Evolutionary conservation across 2,888 invertebrate genomes (phyloP).

Genomic region (Orthosia gothica): DNA sequence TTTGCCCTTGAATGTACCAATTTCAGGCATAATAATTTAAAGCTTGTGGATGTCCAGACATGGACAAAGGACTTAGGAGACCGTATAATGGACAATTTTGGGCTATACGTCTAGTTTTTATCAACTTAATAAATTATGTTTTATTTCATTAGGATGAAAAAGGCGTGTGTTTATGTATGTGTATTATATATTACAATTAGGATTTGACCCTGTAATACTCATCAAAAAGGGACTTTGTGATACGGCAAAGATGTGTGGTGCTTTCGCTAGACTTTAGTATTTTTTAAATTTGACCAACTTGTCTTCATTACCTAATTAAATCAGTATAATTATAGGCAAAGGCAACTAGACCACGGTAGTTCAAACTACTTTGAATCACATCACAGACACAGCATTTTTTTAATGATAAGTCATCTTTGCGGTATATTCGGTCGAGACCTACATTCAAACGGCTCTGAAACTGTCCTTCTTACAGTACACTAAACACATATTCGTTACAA

Average conservation of each 20-base stretch:
- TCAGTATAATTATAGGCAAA: not conserved
- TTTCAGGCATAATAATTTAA: slow-evolving; percentile 33
- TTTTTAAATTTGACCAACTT: not conserved
- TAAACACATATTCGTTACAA: slow-evolving; percentile 10
- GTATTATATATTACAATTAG: too few species aligned
- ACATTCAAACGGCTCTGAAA: not conserved
- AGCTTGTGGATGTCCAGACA: not conserved
- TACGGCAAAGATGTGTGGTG: not conserved
- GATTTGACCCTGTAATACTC: too few species aligned
- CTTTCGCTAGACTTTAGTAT: not conserved
- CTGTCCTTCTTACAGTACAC: slow-evolving; percentile 9
- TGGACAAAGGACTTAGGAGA: not conserved
- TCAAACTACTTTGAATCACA: not conserved
- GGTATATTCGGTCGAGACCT: not conserved
- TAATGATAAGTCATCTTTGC: not conserved
- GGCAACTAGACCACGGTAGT: too few species aligned
- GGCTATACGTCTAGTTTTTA: too few species aligned
- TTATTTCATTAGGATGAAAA: too few species aligned
- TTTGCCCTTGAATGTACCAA: slow-evolving; percentile 42
- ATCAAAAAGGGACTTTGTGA: not conserved
- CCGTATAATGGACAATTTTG: not conserved
- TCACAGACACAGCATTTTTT: not conserved
- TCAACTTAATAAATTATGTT: not conserved
- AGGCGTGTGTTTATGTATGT: too few species aligned
- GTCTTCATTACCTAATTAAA: not conserved